A percentile compares a stretch with the other conserved stretches of the same genome.
Evolutionary conservation across 2,888 invertebrate species (phyloP).

Genomic region (Philonicus albiceps): DNA sequence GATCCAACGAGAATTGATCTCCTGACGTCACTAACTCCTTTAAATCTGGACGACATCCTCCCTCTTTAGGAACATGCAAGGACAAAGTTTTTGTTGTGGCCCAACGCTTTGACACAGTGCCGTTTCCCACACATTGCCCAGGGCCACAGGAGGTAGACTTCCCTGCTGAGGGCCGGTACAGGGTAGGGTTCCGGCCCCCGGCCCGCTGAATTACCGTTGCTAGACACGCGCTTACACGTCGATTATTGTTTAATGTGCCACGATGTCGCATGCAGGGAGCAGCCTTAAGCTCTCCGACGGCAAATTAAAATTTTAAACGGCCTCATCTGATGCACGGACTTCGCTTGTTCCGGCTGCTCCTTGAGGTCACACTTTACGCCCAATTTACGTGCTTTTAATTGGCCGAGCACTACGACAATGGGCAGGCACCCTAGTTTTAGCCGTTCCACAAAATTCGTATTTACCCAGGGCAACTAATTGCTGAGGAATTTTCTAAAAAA

Average conservation of each 20-base stretch:
- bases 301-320: neutral
- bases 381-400: neutral
- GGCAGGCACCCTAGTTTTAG: neutral
- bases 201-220: constrained; percentile 41
- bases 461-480: neutral
- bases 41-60: constrained; percentile 29
- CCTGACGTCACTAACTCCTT: constrained; percentile 29
- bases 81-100: constrained; percentile 32
- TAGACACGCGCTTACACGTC: constrained; percentile 44
- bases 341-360: neutral
- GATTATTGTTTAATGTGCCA: constrained; percentile 42
- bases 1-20: constrained; percentile 40
- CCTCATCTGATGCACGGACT: neutral
- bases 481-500: neutral
- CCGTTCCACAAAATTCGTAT: neutral
- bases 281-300: neutral
- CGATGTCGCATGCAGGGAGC: constrained; percentile 15
- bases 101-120: neutral
- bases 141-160: neutral
- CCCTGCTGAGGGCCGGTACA: neutral
- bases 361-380: neutral
- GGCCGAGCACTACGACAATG: neutral
- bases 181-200: neutral
- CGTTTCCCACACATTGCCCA: neutral
- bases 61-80: constrained; percentile 18